Base-by-base conservation (phyloP, 2,797 vertebrate species). In the Myotis findleyi region DNA sequence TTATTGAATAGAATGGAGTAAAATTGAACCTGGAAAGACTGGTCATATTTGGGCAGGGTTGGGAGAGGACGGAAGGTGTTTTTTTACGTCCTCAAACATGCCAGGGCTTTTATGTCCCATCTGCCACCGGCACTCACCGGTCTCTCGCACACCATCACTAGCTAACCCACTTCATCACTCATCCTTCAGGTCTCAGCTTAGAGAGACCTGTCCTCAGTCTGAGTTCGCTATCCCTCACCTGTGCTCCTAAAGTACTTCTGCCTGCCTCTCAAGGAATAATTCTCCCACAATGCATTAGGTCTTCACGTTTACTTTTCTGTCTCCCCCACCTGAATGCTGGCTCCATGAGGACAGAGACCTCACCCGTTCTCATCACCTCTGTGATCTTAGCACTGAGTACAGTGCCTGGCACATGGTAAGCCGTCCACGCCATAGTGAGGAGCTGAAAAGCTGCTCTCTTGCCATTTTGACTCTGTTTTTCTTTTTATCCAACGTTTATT, bases 391-490 rank as follows among this genome's bases (percentile, higher is more conserved):
- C 68, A 33, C 14, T 16, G 7, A 71, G 33, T 90, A 53, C 3
- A 33, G 76, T 21, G 13, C 47, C 77, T 64, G 62, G 30, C 17
- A 41, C 5, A 6, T 4, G 5, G 25, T 4, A 64, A 83, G 23
- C 44, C 18, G 25, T 69, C 11, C 11, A 16, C 21, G 11, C 12
- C n/a, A 3, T 5, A 44, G 11, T 73, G 47, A 79, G 27, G 47
- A 66, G 12, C 2, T 27, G 23, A 66, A 66, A 51, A 5, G n/a
- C 20, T 51, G 6, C n/a, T 86, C 44, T 71, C 27, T 41, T 36
- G 44, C 11, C 21, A 25, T 44, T 88, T 91, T 75, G 49, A 73
- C 44, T 86, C 27, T 41, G 7, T 57, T 66, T 89, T 55, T 96
- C 41, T 88, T 89, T 80, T 44, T 57, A 71, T 49, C 30, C 16